Conservation (phyloP, 1,140 invertebrate species). For the Delia radicum region DNA sequence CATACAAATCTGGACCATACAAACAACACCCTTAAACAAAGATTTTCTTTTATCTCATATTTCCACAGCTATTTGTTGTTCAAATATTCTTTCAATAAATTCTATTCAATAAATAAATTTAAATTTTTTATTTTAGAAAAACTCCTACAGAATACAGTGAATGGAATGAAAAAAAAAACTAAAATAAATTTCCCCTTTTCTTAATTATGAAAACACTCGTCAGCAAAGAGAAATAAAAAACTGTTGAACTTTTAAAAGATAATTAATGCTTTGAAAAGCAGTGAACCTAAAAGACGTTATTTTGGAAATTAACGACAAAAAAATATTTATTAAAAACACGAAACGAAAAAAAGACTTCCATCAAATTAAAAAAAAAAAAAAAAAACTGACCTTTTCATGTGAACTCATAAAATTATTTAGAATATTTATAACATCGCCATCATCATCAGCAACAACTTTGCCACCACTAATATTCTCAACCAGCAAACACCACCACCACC, state of each 20-base stretch:
- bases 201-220: not conserved
- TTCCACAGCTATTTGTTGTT: not conserved
- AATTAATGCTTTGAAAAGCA: constrained; percentile 21
- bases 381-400: constrained; percentile 18
- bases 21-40: not conserved
- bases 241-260: constrained; percentile 19
- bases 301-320: constrained; percentile 3
- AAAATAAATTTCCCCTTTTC: constrained; percentile 4
- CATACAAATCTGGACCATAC: not conserved
- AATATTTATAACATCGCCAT: constrained; percentile 13
- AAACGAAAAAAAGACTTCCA: not conserved
- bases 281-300: constrained; percentile 19
- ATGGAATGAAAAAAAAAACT: constrained; percentile 3
- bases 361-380: too few species aligned
- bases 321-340: not conserved
- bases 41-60: not conserved
- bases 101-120: too few species aligned
- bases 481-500: not conserved
- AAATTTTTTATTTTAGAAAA: not conserved
- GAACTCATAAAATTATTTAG: constrained; percentile 19
- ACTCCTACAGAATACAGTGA: not conserved
- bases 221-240: not conserved
- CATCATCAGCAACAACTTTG: not conserved
- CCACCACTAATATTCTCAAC: too few species aligned
- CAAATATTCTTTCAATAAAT: too few species aligned